phyloP scores from a whole-genome alignment of 2,888 invertebrate genomes.

The Bellardia pandia region DNA sequence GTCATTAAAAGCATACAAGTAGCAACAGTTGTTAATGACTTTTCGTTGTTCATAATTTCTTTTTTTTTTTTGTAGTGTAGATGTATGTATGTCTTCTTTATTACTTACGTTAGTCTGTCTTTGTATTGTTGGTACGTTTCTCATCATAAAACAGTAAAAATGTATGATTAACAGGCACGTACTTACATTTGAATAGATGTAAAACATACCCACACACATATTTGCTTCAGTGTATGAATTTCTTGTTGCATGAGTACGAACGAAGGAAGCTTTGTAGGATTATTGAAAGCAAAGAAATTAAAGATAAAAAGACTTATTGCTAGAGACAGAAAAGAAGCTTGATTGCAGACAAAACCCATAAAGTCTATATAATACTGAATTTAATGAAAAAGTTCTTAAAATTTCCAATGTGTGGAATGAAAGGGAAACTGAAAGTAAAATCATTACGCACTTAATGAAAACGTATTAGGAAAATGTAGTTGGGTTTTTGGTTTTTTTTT shows the following conservation, averaged over 20 bases:
- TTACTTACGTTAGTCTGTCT: neutral
- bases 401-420: slow-evolving; percentile 14
- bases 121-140: slow-evolving; percentile 12
- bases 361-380: slow-evolving; percentile 13
- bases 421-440: neutral
- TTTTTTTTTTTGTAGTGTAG: neutral
- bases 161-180: slow-evolving; percentile 40
- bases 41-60: slow-evolving; percentile 19
- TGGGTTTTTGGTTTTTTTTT: neutral
- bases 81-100: neutral
- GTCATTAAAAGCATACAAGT: slow-evolving; percentile 59
- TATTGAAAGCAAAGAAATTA: slow-evolving; percentile 41
- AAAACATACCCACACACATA: neutral
- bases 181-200: neutral
- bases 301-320: neutral
- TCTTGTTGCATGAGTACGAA: neutral
- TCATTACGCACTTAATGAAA: slow-evolving; percentile 7
- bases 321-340: slow-evolving; percentile 7
- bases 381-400: slow-evolving; percentile 24
- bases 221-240: neutral
- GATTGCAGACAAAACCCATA: slow-evolving; percentile 34
- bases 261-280: slow-evolving; percentile 18
- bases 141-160: slow-evolving; percentile 19
- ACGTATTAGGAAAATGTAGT: neutral
- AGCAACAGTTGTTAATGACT: slow-evolving; percentile 69